Conservation (phyloP, 2,797 vertebrate genomes). For the Chelonia mydas region DNA sequence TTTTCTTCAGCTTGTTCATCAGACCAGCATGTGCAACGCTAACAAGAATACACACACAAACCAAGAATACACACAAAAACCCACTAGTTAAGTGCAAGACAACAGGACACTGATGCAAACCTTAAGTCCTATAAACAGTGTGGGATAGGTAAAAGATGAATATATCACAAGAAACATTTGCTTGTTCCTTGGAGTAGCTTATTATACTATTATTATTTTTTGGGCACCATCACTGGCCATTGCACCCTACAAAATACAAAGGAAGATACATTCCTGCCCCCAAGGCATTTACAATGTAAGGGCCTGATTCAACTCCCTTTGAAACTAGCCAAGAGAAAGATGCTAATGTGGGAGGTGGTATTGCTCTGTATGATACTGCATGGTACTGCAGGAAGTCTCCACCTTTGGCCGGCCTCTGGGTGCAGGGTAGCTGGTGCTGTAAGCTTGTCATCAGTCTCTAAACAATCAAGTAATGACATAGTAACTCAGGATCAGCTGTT, state of each 20-base stretch:
- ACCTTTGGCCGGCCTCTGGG: neutral
- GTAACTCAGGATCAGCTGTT: neutral
- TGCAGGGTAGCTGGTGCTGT: neutral
- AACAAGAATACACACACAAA: conserved; percentile 11
- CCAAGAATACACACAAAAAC: conserved; percentile 7
- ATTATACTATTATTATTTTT: conserved; percentile 63
- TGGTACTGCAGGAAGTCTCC: neutral
- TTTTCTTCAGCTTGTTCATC: conserved; percentile 9
- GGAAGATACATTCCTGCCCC: conserved; percentile 35
- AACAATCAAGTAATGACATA: neutral
- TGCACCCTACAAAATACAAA: conserved; percentile 47
- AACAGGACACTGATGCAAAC: conserved; percentile 26
- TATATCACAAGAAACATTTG: conserved; percentile 49
- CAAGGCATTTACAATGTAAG: conserved; percentile 27
- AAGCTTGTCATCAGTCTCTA: neutral
- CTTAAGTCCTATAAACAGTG: conserved; percentile 21
- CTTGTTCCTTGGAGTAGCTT: conserved; percentile 67
- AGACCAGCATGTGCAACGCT: neutral
- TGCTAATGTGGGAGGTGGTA: neutral
- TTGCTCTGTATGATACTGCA: neutral
- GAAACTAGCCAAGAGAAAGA: conserved; percentile 1
- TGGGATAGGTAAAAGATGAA: conserved; percentile 55
- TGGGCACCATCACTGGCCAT: conserved; percentile 13
- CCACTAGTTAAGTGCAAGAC: conserved; percentile 3
- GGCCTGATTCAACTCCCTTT: neutral